phyloP scores from a whole-genome alignment of 2,797 vertebrate genomes.

The Erpetoichthys calabaricus region DNA sequence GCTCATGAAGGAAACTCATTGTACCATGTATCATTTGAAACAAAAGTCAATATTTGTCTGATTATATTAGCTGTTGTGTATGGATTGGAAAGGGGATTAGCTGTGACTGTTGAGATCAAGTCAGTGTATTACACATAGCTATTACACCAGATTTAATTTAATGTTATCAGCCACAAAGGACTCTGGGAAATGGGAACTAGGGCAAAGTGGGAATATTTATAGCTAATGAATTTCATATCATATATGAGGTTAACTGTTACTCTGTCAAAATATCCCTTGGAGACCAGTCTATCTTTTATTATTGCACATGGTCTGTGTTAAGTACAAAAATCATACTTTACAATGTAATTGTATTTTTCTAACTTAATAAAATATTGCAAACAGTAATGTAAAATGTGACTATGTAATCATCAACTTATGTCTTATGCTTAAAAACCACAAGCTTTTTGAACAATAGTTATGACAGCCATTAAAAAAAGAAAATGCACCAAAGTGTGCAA shows the following conservation, averaged over 20 bases:
- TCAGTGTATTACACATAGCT: constrained; percentile 2
- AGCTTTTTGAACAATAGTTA: too few species aligned
- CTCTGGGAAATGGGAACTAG: neutral
- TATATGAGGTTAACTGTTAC: neutral
- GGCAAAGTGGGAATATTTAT: neutral
- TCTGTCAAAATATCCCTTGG: constrained; percentile 1
- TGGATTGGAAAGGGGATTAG: constrained; percentile 4
- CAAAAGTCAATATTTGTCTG: constrained; percentile 24
- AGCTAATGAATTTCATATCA: neutral
- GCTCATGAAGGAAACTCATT: constrained; percentile 19
- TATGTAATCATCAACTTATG: too few species aligned
- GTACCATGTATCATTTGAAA: constrained; percentile 18
- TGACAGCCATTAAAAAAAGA: too few species aligned
- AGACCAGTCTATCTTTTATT: neutral
- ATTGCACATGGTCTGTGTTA: neutral
- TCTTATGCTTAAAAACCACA: too few species aligned
- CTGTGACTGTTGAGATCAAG: neutral
- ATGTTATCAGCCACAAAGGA: constrained; percentile 1
- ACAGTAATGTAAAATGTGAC: too few species aligned
- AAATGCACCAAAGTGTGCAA: too few species aligned
- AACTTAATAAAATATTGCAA: too few species aligned
- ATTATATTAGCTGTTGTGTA: constrained; percentile 20
- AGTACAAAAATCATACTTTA: too few species aligned
- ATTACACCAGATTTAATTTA: neutral
- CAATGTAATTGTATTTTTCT: too few species aligned